Evolutionary conservation across 2,888 invertebrate genomes (phyloP).

Genomic region (Aspidiotus destructor): DNA sequence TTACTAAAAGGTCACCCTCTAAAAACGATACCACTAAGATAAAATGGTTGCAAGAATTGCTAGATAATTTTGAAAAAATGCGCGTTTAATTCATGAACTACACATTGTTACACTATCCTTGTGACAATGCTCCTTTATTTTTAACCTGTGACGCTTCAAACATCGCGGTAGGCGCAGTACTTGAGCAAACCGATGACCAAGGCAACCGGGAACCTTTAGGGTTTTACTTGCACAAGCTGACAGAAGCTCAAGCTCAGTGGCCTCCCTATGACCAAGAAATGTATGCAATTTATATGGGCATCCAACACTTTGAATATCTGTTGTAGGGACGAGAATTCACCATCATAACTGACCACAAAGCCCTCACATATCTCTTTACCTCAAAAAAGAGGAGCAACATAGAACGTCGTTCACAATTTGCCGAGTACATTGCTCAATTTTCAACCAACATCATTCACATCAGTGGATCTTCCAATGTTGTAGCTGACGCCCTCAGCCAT

Average conservation of each 20-base stretch:
- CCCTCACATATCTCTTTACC: constrained; percentile 29
- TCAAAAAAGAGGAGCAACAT: constrained; percentile 22
- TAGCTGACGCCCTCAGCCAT: constrained; percentile 31
- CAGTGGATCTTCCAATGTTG: not conserved
- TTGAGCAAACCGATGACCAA: not conserved
- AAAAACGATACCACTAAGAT: not conserved
- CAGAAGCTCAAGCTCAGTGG: too few relatives aligned
- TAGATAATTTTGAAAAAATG: not conserved
- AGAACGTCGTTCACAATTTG: constrained; percentile 17
- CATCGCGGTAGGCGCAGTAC: not conserved
- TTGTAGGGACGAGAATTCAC: constrained; percentile 34
- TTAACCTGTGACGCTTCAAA: constrained; percentile 5
- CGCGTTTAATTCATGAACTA: not conserved
- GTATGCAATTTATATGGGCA: not conserved
- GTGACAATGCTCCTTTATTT: not conserved
- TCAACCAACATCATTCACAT: constrained; percentile 22
- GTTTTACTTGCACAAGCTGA: not conserved
- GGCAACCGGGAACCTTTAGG: not conserved
- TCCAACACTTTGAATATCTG: constrained; percentile 31
- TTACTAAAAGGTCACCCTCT: not conserved
- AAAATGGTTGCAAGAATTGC: not conserved
- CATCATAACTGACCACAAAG: constrained; percentile 34
- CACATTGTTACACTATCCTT: not conserved
- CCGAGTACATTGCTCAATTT: constrained; percentile 31
- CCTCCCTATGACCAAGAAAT: too few relatives aligned